Percentiles rank a stretch among this genome's conserved stretches.
Evolutionary conservation across 2,797 vertebrate species (phyloP).

Genomic region (Rhincodon typus): DNA sequence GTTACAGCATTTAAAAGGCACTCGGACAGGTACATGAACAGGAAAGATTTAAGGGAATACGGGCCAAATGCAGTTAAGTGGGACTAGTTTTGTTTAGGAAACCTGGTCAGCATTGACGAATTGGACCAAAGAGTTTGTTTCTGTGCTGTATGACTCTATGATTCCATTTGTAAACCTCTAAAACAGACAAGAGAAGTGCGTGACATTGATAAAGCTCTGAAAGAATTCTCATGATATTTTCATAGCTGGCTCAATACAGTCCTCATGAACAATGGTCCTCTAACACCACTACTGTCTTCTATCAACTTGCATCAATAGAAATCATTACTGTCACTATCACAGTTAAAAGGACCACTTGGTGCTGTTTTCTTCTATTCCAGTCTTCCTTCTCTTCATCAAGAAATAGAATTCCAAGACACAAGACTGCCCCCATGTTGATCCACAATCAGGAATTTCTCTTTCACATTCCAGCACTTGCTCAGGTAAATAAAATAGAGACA

Average conservation of each 20-base stretch:
- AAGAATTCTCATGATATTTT: neutral
- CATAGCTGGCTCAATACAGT: neutral
- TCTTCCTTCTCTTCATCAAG: neutral
- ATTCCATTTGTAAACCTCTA: neutral
- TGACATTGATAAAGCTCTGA: neutral
- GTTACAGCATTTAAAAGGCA: too few relatives aligned
- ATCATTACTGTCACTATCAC: neutral
- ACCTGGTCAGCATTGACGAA: too few relatives aligned
- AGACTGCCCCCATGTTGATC: neutral
- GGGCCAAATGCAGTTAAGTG: too few relatives aligned
- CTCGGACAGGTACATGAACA: too few relatives aligned
- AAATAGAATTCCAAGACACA: neutral
- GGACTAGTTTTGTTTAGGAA: too few relatives aligned
- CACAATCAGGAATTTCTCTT: neutral
- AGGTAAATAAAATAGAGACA: neutral
- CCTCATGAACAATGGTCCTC: neutral
- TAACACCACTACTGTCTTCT: neutral
- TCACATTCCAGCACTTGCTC: neutral
- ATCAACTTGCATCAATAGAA: neutral
- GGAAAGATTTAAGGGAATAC: too few relatives aligned
- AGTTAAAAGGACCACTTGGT: neutral
- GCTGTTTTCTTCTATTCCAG: neutral
- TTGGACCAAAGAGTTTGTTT: too few relatives aligned
- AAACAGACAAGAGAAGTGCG: neutral
- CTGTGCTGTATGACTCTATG: neutral